Percentiles rank a stretch among this genome's conserved stretches.
phyloP scores from a whole-genome alignment of 2,113 vertebrate species.

The Apteryx mantelli region DNA sequence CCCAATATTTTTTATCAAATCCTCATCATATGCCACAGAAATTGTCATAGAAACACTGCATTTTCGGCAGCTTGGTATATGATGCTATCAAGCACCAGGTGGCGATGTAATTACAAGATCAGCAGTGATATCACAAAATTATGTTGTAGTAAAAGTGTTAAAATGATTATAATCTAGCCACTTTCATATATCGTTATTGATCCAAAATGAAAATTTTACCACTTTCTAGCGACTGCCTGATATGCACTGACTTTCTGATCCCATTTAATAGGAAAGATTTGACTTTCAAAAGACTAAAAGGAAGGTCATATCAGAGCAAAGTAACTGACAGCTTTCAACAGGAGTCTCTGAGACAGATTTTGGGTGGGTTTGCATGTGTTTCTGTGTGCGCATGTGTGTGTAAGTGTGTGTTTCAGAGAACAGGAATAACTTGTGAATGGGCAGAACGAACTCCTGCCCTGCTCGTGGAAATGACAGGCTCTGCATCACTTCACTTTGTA shows the following conservation, averaged over 20 bases:
- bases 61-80: neutral
- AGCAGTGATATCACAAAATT: neutral
- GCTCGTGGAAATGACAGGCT: neutral
- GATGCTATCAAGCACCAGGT: slow-evolving; percentile 45
- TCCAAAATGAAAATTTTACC: neutral
- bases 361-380: neutral
- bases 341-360: neutral
- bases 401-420: neutral
- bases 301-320: neutral
- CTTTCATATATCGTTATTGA: neutral
- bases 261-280: neutral
- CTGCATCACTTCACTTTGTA: neutral
- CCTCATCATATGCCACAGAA: neutral
- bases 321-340: neutral
- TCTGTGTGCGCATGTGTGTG: neutral
- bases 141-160: neutral
- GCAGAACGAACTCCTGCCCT: neutral
- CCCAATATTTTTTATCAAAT: neutral
- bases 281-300: neutral
- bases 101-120: slow-evolving; percentile 45
- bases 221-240: neutral
- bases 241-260: neutral
- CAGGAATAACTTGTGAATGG: neutral
- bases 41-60: slow-evolving; percentile 13
- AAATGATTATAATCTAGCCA: slow-evolving; percentile 1